Evolutionary conservation across 2,797 vertebrate genomes (phyloP).

Genomic region (Ispidina picta): DNA sequence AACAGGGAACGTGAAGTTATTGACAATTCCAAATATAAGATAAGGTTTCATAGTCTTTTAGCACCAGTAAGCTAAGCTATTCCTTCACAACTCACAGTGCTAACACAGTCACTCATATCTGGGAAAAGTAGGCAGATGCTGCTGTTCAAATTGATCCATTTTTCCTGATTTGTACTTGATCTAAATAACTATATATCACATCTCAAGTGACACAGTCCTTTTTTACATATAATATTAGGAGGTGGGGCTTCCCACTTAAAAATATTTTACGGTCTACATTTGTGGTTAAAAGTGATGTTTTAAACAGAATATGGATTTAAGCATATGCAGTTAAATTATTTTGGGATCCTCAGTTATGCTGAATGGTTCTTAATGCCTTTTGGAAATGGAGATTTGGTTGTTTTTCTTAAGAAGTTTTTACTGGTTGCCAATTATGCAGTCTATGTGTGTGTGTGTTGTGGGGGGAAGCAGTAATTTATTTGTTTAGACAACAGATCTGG

Average conservation of each 20-base stretch:
- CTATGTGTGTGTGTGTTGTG: neutral
- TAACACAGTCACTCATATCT: neutral
- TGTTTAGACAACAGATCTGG: neutral
- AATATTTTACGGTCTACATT: neutral
- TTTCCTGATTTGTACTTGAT: neutral
- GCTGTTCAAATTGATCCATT: neutral
- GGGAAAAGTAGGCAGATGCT: neutral
- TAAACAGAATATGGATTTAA: neutral
- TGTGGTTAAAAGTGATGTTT: neutral
- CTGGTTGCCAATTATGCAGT: neutral
- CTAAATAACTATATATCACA: neutral
- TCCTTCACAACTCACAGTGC: neutral
- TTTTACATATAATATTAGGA: neutral
- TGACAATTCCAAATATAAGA: neutral
- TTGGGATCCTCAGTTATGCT: neutral
- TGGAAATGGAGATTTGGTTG: neutral
- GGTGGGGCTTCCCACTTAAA: neutral
- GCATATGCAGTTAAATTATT: neutral
- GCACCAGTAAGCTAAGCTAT: neutral
- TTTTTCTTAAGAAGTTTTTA: neutral
- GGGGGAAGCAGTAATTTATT: accelerated
- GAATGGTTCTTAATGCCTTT: neutral
- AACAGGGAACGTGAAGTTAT: neutral
- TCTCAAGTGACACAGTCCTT: neutral
- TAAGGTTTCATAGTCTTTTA: neutral